These are phyloP conservation scores for Hypena proboscidalis DNA, from an alignment of 2,888 invertebrate species.

Conservation along the genomic window DNA sequence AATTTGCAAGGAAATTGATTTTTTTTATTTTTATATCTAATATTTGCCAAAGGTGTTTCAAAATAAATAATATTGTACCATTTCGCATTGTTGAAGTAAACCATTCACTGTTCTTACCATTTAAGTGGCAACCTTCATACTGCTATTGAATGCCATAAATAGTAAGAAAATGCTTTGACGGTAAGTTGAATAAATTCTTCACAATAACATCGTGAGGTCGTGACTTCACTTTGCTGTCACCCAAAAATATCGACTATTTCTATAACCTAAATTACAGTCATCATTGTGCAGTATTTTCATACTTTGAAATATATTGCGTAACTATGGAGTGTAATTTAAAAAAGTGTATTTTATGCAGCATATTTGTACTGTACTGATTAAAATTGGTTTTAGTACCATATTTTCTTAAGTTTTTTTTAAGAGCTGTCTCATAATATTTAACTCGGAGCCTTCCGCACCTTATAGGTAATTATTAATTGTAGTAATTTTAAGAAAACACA, in stretches of 20 bases:
- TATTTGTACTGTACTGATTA: too few relatives aligned
- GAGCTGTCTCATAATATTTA: too few relatives aligned
- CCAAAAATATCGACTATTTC: constrained; percentile 24
- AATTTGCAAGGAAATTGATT: not conserved
- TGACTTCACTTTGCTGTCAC: constrained; percentile 17
- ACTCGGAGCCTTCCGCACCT: too few relatives aligned
- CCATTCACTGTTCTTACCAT: constrained; percentile 42
- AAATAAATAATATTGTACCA: constrained; percentile 36
- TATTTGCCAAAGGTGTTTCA: constrained; percentile 40
- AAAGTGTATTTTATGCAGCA: too few relatives aligned
- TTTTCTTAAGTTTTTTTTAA: too few relatives aligned
- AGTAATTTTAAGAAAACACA: too few relatives aligned
- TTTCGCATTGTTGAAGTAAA: constrained; percentile 32
- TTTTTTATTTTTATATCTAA: constrained; percentile 21
- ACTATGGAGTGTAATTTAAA: not conserved
- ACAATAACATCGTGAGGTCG: constrained; percentile 45
- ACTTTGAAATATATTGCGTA: constrained; percentile 1
- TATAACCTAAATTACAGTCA: constrained; percentile 2
- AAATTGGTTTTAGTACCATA: too few relatives aligned
- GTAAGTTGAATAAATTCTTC: constrained; percentile 49
- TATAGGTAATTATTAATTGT: too few relatives aligned
- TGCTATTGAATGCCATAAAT: constrained; percentile 55
- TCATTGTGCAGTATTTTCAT: not conserved
- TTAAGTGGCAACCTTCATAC: constrained; percentile 50
- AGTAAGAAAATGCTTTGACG: constrained; percentile 48